Conservation (phyloP, 1,140 invertebrate species). For the Zeugodacus cucurbitae region DNA sequence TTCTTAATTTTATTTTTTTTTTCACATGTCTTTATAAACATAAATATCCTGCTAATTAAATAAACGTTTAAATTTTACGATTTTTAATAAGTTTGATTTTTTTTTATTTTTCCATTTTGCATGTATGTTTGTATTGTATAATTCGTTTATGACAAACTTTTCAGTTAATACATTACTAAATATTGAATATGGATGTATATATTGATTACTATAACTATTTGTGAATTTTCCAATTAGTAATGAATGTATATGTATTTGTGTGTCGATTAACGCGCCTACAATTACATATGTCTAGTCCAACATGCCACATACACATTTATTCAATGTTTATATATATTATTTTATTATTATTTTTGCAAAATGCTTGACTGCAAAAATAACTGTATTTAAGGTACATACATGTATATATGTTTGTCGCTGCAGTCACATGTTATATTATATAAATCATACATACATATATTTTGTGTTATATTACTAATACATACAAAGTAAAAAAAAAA, state of each 20-base stretch:
- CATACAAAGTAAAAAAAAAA: neutral
- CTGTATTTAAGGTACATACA: neutral
- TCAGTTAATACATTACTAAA: neutral
- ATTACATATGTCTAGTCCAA: no score
- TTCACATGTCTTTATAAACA: no score
- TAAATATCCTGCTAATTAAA: neutral
- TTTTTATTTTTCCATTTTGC: neutral
- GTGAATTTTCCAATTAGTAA: neutral
- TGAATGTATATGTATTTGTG: neutral
- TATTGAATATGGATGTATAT: no score
- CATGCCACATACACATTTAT: neutral
- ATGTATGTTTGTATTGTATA: neutral
- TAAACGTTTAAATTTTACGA: neutral
- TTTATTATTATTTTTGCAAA: no score
- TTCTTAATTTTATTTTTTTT: no score
- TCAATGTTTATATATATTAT: neutral
- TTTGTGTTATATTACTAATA: neutral
- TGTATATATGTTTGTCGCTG: neutral
- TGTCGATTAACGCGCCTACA: neutral
- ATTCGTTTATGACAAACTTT: conserved; percentile 22
- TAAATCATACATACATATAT: neutral
- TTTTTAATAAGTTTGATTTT: conserved; percentile 34
- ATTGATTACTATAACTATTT: no score
- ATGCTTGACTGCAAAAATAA: neutral
- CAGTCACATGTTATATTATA: neutral